Conservation (phyloP, 2,113 vertebrate species). For the Serinus canaria region DNA sequence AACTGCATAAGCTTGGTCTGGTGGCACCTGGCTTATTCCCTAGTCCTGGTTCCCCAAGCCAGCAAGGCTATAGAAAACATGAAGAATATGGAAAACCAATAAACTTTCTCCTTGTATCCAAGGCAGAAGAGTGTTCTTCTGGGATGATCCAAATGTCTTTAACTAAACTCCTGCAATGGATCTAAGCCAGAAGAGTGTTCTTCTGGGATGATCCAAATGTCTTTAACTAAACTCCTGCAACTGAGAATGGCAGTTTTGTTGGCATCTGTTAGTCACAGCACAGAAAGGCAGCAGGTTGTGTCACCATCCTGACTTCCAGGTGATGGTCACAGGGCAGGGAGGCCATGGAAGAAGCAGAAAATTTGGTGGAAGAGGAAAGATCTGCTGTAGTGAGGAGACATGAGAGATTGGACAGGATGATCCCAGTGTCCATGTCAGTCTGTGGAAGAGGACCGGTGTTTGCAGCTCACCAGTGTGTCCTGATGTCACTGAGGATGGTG, state of each 20-base stretch:
- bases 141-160: not conserved
- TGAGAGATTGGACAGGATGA: not conserved
- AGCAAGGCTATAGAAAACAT: not conserved
- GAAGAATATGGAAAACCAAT: not conserved
- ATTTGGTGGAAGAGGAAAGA: not conserved
- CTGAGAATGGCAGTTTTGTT: not conserved
- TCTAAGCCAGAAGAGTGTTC: not conserved
- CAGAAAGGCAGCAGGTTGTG: not conserved
- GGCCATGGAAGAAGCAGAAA: rapidly evolving
- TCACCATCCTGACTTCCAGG: not conserved
- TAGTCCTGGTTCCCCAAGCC: not conserved
- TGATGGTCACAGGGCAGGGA: not conserved
- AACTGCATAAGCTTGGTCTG: not conserved
- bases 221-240: not conserved
- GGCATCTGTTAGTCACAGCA: not conserved
- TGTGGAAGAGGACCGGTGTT: not conserved
- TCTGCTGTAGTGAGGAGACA: not conserved
- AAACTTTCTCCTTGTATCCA: not conserved
- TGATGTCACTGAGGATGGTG: rapidly evolving
- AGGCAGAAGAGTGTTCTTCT: not conserved
- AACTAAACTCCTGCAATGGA: not conserved
- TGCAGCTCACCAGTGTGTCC: rapidly evolving
- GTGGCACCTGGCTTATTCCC: not conserved
- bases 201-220: not conserved
- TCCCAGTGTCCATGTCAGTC: not conserved